Evolutionary conservation across 2,797 vertebrate genomes (phyloP), one percentile per base, ranked within the genome.

Genomic region (Myotis planiceps): DNA sequence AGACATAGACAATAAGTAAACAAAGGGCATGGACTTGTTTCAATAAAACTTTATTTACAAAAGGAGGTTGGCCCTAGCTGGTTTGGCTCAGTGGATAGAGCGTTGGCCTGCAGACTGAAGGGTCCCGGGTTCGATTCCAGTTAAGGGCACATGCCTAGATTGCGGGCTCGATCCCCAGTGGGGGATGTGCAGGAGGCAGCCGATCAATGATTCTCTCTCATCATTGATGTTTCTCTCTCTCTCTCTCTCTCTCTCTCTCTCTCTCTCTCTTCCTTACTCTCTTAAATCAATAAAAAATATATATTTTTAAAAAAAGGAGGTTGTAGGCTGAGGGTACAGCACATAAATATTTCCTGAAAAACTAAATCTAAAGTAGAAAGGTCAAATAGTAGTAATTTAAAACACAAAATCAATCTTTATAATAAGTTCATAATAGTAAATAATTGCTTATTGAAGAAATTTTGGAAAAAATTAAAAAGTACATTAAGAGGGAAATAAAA

Each of bases 1-100:
- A 42, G 55, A 7, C 5, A 42, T 1, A 25, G 18, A 18, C 19
- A 76, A 78, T 27, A 75, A 27, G 12, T 15, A 49, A 75, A 19
- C 23, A n/a, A 87, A 87, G 29, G 29, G n/a, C 0, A 0, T 13
- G 29, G 1, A 23, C 55, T 27, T 39, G 34, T 86, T 58, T n/a
- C 74, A 75, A 27, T 68, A 87, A 90, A 93, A 82, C 32, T 88
- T 92, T 81, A 69, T 84, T 95, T 92, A 72, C 32, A 58, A 79
- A 88, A 68, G 60, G 39, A 16, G n/a, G 32, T 47, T 3, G 13
- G 42, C 42, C 42, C 42, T 42, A 42, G 42, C 42, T 42, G 42
- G 42, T 42, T 42, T 42, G 42, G 42, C 42, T 42, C 9, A 42
- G 42, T 42, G 42, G 42, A 42, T 42, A 42, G 42, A 42, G 42